Percentiles rank a stretch among this genome's conserved stretches.
Evolutionary conservation across 2,797 vertebrate genomes (phyloP).

Genomic region (Myiotriccus ornatus): DNA sequence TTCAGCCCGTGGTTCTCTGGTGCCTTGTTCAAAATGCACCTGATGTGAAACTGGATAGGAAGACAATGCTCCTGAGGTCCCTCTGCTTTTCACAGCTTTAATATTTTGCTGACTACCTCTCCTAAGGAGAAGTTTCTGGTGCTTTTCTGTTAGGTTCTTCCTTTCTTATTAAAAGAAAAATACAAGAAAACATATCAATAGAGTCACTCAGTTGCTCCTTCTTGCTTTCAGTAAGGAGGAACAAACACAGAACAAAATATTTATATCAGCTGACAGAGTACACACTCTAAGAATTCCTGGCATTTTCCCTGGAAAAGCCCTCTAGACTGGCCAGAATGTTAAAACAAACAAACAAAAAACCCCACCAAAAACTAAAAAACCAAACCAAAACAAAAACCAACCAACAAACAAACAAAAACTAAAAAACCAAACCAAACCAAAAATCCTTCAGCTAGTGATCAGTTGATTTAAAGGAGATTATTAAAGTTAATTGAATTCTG

Average conservation of each 20-base stretch:
- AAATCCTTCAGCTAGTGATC: background rate
- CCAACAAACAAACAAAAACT: too few relatives aligned
- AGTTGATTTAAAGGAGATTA: background rate
- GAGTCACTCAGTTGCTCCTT: background rate
- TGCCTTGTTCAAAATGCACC: background rate
- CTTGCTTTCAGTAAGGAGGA: background rate
- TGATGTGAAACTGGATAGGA: background rate
- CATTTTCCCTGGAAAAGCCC: background rate
- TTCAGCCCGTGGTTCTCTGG: background rate
- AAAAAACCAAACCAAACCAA: too few relatives aligned
- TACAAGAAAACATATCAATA: fast-evolving
- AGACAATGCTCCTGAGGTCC: background rate
- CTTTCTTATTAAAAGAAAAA: background rate
- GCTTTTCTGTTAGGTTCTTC: background rate
- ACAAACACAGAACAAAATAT: background rate
- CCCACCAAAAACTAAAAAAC: too few relatives aligned
- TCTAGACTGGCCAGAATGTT: background rate
- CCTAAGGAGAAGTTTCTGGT: background rate
- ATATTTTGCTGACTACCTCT: background rate
- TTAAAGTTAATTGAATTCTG: background rate
- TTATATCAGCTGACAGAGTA: background rate
- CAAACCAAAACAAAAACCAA: too few relatives aligned
- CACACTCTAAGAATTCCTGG: background rate
- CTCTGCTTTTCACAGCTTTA: background rate
- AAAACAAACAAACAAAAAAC: too few relatives aligned